Base-by-base conservation (phyloP, 2,797 vertebrate species). In the Galaxias olidus region DNA sequence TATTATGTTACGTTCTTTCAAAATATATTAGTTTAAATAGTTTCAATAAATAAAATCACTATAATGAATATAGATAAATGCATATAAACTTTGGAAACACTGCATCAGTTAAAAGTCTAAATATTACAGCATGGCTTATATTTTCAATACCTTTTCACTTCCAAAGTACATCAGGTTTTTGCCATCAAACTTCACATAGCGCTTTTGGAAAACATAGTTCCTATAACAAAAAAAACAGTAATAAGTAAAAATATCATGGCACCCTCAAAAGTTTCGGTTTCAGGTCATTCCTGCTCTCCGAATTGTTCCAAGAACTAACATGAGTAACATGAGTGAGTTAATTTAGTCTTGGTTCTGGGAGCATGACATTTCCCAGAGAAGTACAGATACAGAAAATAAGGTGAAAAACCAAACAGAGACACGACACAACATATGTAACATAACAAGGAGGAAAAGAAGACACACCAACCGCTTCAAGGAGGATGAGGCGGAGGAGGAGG, bases 151-250 rank as follows among this genome's bases (percentile, higher is more conserved):
- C 95, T 99, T 99, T 74, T 99, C 97, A 42, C 87, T 96, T 80
- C 94, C 93, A 66, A 93, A 98, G 84, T 99, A 99, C 96, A 93
- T 96, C 79, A 99, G 85, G 76, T 93, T 96, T 77, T 95, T 96
- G 8, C 97, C 95, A 0, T 98, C 95, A 20, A 98, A 98, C 82
- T 94, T 95, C 79, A 98, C 91, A 0, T 92, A 99, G 61, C 97
- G 95, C 73, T 94, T 96, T 91, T 99, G 97, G 86, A 98, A 99
- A 77, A 98, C 97, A 5, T 97, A 99, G 85, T 97, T 98, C 86
- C 97, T 98, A 75, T 68, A 84, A 85, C 7, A 76, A n/a, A 17
- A 52, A 59, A 68, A 43, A 65, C 13, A 48, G 53, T 10, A 55
- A 63, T 49, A 68, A 47, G 60, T 15, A 4, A 20, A 41, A 12